These are phyloP conservation scores for Trachops cirrhosus DNA, from an alignment of 2,797 vertebrate genomes.

Conservation along the genomic window DNA sequence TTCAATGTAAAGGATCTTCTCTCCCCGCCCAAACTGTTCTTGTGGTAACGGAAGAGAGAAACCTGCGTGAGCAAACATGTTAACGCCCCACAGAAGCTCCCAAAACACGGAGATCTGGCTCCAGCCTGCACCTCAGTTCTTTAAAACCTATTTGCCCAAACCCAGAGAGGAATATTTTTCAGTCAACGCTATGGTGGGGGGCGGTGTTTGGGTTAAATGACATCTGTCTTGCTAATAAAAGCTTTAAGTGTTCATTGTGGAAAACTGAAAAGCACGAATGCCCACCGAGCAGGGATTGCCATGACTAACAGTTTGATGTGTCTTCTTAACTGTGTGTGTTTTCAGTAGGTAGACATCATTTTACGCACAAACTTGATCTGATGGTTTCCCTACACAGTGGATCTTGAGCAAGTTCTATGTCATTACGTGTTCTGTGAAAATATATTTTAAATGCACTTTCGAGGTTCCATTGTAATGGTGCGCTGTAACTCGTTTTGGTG, in stretches of 20 bases:
- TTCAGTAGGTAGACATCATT: not conserved
- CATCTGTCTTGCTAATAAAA: not conserved
- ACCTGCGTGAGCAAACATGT: not conserved
- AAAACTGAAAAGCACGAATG: not conserved
- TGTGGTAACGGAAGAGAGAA: not conserved
- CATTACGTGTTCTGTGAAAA: not conserved
- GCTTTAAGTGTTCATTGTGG: not conserved
- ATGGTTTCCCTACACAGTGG: not conserved
- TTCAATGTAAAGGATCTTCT: not conserved
- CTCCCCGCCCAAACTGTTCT: not conserved
- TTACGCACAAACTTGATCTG: not conserved
- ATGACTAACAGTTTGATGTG: not conserved
- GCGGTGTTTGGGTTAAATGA: not conserved
- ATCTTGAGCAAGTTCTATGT: not conserved
- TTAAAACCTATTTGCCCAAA: not conserved
- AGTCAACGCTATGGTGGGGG: not conserved
- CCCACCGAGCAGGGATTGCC: not conserved
- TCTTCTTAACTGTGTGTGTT: not conserved
- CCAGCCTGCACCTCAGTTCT: not conserved
- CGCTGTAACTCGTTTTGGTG: not conserved
- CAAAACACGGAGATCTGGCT: not conserved
- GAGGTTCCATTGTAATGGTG: not conserved
- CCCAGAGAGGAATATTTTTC: not conserved
- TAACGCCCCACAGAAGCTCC: not conserved
- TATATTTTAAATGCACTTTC: not conserved